Percentiles rank a stretch among this genome's conserved stretches.
Evolutionary conservation across 2,888 invertebrate genomes (phyloP).

Genomic region (Micropterix aruncella): DNA sequence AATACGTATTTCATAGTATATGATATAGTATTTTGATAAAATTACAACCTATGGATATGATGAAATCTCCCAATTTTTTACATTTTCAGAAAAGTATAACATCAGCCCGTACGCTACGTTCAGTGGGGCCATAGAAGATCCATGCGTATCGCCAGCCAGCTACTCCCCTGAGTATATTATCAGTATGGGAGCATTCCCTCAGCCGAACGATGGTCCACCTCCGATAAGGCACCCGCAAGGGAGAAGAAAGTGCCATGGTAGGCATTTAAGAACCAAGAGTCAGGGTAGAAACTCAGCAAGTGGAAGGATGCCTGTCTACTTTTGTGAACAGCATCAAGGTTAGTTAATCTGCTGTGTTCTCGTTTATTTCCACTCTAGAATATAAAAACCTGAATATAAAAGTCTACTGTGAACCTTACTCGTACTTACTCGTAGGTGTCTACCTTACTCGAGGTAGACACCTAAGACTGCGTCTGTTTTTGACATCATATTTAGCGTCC

Average conservation of each 20-base stretch:
- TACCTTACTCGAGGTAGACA: too few relatives aligned
- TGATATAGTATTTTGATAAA: too few relatives aligned
- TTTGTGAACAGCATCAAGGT: background rate
- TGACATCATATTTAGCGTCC: too few relatives aligned
- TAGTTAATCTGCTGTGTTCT: too few relatives aligned
- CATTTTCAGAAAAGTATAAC: constrained; percentile 10
- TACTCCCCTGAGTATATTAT: background rate
- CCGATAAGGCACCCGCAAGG: background rate
- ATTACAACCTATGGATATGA: too few relatives aligned
- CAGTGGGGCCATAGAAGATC: background rate
- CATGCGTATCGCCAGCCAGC: background rate
- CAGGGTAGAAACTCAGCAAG: background rate
- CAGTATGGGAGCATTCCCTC: background rate
- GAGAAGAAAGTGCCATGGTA: background rate
- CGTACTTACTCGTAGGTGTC: too few relatives aligned
- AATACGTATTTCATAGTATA: too few relatives aligned
- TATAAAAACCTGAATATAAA: too few relatives aligned
- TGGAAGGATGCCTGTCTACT: background rate
- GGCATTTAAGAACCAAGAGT: background rate
- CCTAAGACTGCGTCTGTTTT: too few relatives aligned
- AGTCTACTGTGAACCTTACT: too few relatives aligned
- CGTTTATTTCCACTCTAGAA: too few relatives aligned
- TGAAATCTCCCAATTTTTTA: too few relatives aligned
- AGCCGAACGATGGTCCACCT: background rate
- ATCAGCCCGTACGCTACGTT: constrained; percentile 12